Evolutionary conservation across 2,888 invertebrate species (phyloP), one percentile per base, ranked within the genome.

Genomic region (Phortica magna): DNA sequence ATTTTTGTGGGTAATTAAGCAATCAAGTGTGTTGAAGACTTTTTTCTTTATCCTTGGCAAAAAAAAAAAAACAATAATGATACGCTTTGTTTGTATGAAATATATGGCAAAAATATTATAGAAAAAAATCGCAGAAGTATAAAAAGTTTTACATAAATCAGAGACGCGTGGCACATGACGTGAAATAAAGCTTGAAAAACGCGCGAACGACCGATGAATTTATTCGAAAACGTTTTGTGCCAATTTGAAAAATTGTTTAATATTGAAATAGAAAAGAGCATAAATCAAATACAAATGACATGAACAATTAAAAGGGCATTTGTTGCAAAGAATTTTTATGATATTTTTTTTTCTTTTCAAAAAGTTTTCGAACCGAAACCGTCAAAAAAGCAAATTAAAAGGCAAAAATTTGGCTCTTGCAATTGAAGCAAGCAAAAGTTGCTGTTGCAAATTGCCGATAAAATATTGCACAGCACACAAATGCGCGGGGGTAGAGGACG

Each of bases 151-250:
- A 65, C 75, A 85, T 85, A 87, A 85, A 85, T 87, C 86, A 86
- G 75, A 55, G 73, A 59, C 79, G 76, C 80, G 78, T 79, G 85
- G 79, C 87, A 79, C 84, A 83, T 82, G 85, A 81, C 85, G 48
- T 12, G 48, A 4, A 31, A 31, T 31, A 31, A 31, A 31, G 31
- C 31, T 31, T 31, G 31, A 31, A 4, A 31, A 31, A 31, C 5
- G 31, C 2, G 31, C 31, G 1, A 31, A 31, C 31, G 31, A 4
- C 31, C 31, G 5, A 31, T n/a, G 31, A 31, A 31, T 31, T 31
- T 31, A 31, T 31, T 31, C 48, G 48, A 48, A 48, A 48, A 48
- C 48, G 9, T 48, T 12, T 48, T 12, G 48, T 19, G 39, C 7
- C 39, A 22, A 64, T 10, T 10, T 64, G 64, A 31, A 59, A 59